Evolutionary conservation across 64 coral and sea anemone genomes (phyloP).

Genomic region (Actinia tenebrosa): DNA sequence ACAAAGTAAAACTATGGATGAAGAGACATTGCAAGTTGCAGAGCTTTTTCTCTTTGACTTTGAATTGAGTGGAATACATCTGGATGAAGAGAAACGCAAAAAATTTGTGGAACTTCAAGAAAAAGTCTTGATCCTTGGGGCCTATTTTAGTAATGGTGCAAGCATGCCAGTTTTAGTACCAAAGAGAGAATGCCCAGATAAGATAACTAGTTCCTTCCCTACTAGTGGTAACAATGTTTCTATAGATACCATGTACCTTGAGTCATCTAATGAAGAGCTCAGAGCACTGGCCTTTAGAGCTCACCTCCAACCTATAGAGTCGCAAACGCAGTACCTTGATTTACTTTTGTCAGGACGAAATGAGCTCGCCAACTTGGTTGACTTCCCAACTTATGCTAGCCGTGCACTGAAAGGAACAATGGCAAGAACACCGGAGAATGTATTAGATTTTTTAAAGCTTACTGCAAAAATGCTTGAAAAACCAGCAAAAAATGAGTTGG

Average conservation of each 20-base stretch:
- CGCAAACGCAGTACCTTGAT: constrained; percentile 62
- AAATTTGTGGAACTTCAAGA: constrained; percentile 94
- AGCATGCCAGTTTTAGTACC: constrained; percentile 59
- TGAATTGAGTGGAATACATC: constrained; percentile 98
- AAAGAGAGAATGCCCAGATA: constrained; percentile 47
- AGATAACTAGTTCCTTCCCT: constrained; percentile 54
- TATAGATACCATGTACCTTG: constrained; percentile 79
- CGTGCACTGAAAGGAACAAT: constrained; percentile 86
- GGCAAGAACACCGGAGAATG: constrained; percentile 88
- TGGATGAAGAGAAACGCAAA: constrained; percentile 61
- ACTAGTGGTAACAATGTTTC: constrained; percentile 49
- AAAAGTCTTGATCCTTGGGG: constrained; percentile 65
- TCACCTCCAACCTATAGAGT: constrained; percentile 52
- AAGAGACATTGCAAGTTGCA: constrained; percentile 74
- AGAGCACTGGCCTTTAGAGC: constrained; percentile 61
- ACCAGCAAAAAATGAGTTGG: constrained; percentile 63
- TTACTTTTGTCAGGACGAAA: constrained; percentile 52
- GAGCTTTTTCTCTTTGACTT: constrained; percentile 97
- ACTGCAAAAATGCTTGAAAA: constrained; percentile 66
- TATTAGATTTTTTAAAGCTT: constrained; percentile 61
- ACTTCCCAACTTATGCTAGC: constrained; percentile 71
- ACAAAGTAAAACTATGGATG: constrained; percentile 38
- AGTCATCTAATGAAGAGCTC: constrained; percentile 68
- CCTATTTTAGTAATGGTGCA: constrained; percentile 61
- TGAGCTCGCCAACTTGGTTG: constrained; percentile 78